These are phyloP conservation scores for Sepiola atlantica DNA, from an alignment of 2,888 invertebrate species.

Conservation along the genomic window DNA sequence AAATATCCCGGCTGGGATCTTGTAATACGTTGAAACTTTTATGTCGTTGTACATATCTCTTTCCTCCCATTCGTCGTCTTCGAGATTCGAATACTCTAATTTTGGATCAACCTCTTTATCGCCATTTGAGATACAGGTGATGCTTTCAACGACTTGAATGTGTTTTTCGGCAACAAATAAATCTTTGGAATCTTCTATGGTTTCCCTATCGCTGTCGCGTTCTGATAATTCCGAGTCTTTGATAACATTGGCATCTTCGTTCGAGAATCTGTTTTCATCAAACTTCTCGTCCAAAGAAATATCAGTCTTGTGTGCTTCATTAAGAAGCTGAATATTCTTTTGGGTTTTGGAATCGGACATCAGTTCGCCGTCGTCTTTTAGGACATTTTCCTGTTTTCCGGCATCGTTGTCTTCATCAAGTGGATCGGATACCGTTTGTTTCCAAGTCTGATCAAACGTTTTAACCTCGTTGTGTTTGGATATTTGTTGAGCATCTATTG, in stretches of 20 bases:
- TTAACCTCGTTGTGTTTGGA: not conserved
- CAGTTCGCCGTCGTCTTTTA: not conserved
- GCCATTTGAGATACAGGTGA: not conserved
- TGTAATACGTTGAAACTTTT: not conserved
- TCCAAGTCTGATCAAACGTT: not conserved
- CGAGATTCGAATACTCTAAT: not conserved
- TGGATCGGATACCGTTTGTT: constrained; percentile 6
- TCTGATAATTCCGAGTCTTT: not conserved
- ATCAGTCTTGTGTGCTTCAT: not conserved
- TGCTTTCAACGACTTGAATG: not conserved
- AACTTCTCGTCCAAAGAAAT: not conserved
- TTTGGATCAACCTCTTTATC: not conserved
- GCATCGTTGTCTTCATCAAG: not conserved
- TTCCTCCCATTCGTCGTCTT: not conserved
- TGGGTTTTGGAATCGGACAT: not conserved
- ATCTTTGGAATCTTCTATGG: not conserved
- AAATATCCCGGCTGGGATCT: not conserved
- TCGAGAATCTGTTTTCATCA: not conserved
- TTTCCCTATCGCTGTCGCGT: not conserved
- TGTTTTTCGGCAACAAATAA: not conserved
- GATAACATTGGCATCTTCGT: not conserved
- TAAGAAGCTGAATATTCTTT: not conserved
- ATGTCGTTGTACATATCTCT: not conserved
- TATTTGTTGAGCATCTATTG: not conserved
- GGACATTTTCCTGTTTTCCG: not conserved